Conservation (phyloP, 1,140 invertebrate species). For the Muscidifurax raptorellus region DNA sequence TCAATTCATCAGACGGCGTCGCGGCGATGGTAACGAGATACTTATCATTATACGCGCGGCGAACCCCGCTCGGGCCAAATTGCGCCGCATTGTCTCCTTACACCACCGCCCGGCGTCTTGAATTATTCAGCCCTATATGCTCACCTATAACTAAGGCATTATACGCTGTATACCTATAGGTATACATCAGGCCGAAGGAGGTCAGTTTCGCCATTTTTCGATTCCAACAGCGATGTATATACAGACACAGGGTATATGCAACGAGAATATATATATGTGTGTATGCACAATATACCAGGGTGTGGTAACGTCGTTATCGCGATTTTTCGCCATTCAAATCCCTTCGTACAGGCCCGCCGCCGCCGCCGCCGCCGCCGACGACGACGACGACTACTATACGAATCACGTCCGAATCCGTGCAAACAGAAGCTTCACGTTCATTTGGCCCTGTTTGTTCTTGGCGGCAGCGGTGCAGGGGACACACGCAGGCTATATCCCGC, state of each 20-base stretch:
- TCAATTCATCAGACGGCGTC: slow-evolving; percentile 59
- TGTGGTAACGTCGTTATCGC: neutral
- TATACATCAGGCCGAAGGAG: too few species aligned
- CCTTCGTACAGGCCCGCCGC: neutral
- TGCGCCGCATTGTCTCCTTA: slow-evolving; percentile 58
- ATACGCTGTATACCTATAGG: neutral
- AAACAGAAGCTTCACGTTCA: slow-evolving; percentile 62
- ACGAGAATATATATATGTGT: too few species aligned
- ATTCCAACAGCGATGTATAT: neutral
- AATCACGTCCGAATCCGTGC: slow-evolving; percentile 17
- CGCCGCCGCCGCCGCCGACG: too few species aligned
- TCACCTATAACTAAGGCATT: slow-evolving; percentile 22
- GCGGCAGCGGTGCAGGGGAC: slow-evolving; percentile 24
- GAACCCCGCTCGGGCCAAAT: slow-evolving; percentile 53
- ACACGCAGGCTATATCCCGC: slow-evolving; percentile 55
- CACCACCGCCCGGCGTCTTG: slow-evolving; percentile 48
- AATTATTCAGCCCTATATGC: slow-evolving; percentile 61
- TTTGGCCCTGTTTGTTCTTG: slow-evolving; percentile 72
- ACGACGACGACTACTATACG: neutral
- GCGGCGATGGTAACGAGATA: slow-evolving; percentile 64
- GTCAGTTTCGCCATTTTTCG: too few species aligned
- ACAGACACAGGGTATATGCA: neutral
- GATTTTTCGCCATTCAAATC: slow-evolving; percentile 16
- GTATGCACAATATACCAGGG: neutral
- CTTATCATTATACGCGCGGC: slow-evolving; percentile 60